Evolutionary conservation across 2,888 invertebrate genomes (phyloP).

Genomic region (Trisateles emortualis): DNA sequence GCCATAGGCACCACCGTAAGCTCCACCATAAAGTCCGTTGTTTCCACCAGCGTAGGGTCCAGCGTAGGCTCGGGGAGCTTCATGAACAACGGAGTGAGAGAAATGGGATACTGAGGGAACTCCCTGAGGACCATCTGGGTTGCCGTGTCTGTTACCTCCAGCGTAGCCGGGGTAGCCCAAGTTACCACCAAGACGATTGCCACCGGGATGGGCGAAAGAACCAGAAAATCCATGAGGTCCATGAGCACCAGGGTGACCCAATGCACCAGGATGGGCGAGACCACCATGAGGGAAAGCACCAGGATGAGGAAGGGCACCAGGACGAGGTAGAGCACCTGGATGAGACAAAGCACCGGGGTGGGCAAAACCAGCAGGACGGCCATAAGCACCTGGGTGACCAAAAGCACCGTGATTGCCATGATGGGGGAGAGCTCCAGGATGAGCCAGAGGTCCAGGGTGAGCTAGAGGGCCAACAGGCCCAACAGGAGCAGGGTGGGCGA

Average conservation of each 20-base stretch:
- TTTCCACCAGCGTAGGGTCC: conserved; percentile 40
- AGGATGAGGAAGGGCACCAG: conserved; percentile 11
- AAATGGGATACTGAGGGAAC: conserved; percentile 44
- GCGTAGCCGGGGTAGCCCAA: conserved; percentile 12
- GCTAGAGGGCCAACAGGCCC: conserved; percentile 23
- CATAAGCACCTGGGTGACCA: conserved; percentile 3
- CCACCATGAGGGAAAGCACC: conserved; percentile 10
- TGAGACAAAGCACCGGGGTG: conserved; percentile 13
- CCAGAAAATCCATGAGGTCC: conserved; percentile 10
- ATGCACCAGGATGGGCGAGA: conserved; percentile 1
- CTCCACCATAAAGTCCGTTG: conserved; percentile 32
- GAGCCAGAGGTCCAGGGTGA: conserved; percentile 10
- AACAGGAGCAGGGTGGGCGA: conserved; percentile 6
- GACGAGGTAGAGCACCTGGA: not conserved
- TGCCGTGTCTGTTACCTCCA: conserved; percentile 23
- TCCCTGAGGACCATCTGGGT: conserved; percentile 33
- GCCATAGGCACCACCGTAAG: conserved; percentile 27
- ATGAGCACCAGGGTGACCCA: conserved; percentile 7
- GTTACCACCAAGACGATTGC: conserved; percentile 15
- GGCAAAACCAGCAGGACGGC: not conserved
- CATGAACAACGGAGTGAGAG: conserved; percentile 46
- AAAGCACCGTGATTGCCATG: conserved; percentile 9
- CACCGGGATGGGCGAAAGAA: conserved; percentile 4
- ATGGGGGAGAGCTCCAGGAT: conserved; percentile 6
- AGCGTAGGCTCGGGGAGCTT: conserved; percentile 39